phyloP scores from a whole-genome alignment of 2,797 vertebrate genomes.

The Lutra lutra region DNA sequence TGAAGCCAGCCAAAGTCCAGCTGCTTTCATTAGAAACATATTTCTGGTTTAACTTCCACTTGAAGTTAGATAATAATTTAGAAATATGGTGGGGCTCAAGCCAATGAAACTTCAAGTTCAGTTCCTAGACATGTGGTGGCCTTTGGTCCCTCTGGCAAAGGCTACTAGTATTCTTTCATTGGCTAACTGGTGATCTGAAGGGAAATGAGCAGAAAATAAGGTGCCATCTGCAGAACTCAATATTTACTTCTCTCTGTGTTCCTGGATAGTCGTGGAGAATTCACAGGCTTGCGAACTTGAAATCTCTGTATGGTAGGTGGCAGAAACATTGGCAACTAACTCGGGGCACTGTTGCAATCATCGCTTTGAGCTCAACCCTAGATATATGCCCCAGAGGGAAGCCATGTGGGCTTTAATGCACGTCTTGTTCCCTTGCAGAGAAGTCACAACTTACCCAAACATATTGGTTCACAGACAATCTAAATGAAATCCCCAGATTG shows the following conservation, averaged over 20 bases:
- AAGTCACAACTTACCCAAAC: constrained; percentile 55
- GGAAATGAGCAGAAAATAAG: constrained; percentile 65
- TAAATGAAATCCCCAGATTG: constrained; percentile 52
- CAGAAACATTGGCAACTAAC: constrained; percentile 39
- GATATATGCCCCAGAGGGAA: constrained; percentile 49
- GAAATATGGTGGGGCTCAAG: neutral
- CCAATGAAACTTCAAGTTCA: constrained; percentile 40
- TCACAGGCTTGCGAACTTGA: constrained; percentile 54
- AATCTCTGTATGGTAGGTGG: constrained; percentile 26
- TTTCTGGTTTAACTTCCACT: constrained; percentile 75
- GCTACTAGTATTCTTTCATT: constrained; percentile 59
- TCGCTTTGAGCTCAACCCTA: neutral
- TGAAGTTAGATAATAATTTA: constrained; percentile 67
- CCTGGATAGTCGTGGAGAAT: constrained; percentile 7
- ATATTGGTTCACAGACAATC: constrained; percentile 40
- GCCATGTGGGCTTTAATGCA: neutral
- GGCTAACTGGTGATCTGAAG: constrained; percentile 58
- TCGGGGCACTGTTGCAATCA: constrained; percentile 6
- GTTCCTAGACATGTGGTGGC: neutral
- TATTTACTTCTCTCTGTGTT: neutral
- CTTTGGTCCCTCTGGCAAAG: constrained; percentile 74
- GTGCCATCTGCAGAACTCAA: constrained; percentile 35
- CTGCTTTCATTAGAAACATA: constrained; percentile 20
- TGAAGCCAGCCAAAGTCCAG: neutral
- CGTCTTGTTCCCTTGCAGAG: neutral